A percentile compares a stretch with the other conserved stretches of the same genome.
Evolutionary conservation across 92 coral and sea anemone species (phyloP).

Genomic region (Umimayanthus chanpuru): DNA sequence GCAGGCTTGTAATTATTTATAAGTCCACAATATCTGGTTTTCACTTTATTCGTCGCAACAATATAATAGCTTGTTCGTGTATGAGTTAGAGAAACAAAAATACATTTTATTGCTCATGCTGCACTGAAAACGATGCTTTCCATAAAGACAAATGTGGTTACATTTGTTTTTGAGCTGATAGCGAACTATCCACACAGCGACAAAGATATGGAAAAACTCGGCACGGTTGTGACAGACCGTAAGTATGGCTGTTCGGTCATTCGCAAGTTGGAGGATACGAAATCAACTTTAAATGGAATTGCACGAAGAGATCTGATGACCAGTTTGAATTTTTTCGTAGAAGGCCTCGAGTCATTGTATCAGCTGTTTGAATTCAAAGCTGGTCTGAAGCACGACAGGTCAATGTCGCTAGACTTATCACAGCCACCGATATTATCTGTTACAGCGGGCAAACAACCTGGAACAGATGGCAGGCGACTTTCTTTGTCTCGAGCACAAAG

Average conservation of each 20-base stretch:
- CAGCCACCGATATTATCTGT: neutral
- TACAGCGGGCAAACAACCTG: neutral
- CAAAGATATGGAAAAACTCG: neutral
- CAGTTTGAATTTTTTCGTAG: constrained; percentile 3
- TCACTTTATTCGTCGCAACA: neutral
- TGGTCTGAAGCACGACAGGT: neutral
- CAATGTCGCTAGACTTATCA: neutral
- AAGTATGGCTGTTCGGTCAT: neutral
- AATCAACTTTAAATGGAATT: constrained; percentile 8
- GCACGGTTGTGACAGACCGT: neutral
- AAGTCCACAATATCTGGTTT: neutral
- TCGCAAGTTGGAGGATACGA: constrained; percentile 1
- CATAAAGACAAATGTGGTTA: constrained; percentile 4
- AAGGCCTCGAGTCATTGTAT: constrained; percentile 21
- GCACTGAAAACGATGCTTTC: neutral
- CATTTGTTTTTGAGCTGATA: neutral
- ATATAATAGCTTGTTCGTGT: neutral
- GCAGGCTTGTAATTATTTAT: constrained; percentile 18
- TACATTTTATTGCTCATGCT: neutral
- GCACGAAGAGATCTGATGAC: constrained; percentile 28
- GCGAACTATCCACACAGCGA: neutral
- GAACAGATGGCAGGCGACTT: neutral
- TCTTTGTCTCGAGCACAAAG: neutral
- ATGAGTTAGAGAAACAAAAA: no score
- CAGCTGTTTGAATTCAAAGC: constrained; percentile 5